Evolutionary conservation across 2,797 vertebrate species (phyloP).

Genomic region (Austrolebias charrua): DNA sequence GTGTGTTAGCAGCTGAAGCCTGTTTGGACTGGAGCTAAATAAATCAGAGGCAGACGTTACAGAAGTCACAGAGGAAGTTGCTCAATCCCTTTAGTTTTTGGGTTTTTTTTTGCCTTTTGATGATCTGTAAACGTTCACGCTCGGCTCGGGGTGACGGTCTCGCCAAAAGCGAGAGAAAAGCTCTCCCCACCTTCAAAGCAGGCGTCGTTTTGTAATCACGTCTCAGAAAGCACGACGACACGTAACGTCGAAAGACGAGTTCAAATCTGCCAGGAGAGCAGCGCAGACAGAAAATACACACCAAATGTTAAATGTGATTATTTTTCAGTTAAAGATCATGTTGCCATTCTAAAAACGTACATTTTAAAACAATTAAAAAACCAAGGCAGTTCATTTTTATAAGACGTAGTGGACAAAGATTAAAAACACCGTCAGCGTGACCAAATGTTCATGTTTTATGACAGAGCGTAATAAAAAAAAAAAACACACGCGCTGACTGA

Average conservation of each 20-base stretch:
- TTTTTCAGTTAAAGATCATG: conserved; percentile 1
- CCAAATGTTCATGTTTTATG: neutral
- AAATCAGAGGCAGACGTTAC: neutral
- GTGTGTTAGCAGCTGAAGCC: conserved; percentile 15
- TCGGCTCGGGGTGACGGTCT: neutral
- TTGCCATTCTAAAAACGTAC: conserved; percentile 37
- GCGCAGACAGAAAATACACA: conserved; percentile 18
- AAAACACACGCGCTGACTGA: neutral
- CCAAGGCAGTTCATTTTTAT: conserved; percentile 1
- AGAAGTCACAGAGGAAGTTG: conserved; percentile 13
- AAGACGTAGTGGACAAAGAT: conserved; percentile 1
- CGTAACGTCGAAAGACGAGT: neutral
- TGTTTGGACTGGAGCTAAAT: neutral
- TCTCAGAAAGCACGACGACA: too few relatives aligned
- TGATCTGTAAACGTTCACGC: conserved; percentile 6
- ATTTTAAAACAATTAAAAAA: conserved; percentile 32
- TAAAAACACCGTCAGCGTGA: conserved; percentile 4
- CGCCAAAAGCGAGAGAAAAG: neutral
- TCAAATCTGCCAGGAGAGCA: conserved; percentile 13
- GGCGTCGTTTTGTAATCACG: too few relatives aligned
- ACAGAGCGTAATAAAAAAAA: neutral
- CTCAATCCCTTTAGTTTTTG: conserved; percentile 1
- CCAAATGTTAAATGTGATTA: neutral
- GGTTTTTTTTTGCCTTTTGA: neutral
- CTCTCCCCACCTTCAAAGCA: neutral